Conservation (phyloP, 2,888 invertebrate species). For the Chaetogeoica ovagalla region DNA sequence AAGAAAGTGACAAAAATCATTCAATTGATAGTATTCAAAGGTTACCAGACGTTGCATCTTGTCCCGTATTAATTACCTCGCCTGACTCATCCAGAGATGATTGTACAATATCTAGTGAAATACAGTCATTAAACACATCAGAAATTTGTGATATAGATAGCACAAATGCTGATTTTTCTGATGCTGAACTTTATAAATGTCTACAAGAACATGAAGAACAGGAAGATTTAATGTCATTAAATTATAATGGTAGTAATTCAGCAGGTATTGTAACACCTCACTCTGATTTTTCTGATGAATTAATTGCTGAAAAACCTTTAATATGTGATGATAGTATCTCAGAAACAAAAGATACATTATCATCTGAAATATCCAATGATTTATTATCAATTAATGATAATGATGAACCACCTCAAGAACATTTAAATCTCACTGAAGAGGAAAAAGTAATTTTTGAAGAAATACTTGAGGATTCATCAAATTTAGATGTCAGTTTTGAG, state of each 20-base stretch:
- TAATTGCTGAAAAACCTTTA: constrained; percentile 47
- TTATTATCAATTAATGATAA: constrained; percentile 53
- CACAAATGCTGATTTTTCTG: constrained; percentile 47
- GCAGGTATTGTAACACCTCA: constrained; percentile 25
- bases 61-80: constrained; percentile 31
- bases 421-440: constrained; percentile 30
- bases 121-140: constrained; percentile 45
- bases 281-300: constrained; percentile 46
- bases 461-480: background rate
- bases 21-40: constrained; percentile 25
- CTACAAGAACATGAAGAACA: constrained; percentile 45
- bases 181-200: constrained; percentile 47
- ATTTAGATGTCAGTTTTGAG: constrained; percentile 8
- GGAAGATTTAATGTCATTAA: constrained; percentile 32
- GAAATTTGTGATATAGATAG: constrained; percentile 46
- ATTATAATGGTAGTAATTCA: constrained; percentile 28
- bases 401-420: constrained; percentile 54
- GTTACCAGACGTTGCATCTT: constrained; percentile 31
- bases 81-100: constrained; percentile 48
- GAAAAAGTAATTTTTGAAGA: constrained; percentile 33
- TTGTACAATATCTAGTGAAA: constrained; percentile 49
- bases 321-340: constrained; percentile 50
- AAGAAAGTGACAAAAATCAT: constrained; percentile 40
- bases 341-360: constrained; percentile 59
- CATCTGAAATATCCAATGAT: constrained; percentile 54